These are phyloP conservation scores for Austrofundulus limnaeus DNA, from an alignment of 2,113 vertebrate species.

Conservation along the genomic window DNA sequence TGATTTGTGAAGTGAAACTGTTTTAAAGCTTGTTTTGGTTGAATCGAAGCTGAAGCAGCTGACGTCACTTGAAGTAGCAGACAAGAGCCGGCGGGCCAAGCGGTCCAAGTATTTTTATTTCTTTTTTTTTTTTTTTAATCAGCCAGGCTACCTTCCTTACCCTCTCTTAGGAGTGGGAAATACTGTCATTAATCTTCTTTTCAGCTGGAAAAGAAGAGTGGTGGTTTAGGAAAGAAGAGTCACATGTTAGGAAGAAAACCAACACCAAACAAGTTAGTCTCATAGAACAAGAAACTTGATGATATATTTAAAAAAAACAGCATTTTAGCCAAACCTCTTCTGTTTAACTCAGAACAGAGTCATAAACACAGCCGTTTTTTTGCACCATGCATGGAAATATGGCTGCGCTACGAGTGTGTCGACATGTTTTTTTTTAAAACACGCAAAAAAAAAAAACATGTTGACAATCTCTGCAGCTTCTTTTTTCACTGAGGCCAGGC, in stretches of 20 bases:
- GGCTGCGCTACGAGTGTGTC: slow-evolving; percentile 3
- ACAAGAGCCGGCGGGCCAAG: slow-evolving; percentile 66
- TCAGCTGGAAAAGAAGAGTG: slow-evolving; percentile 76
- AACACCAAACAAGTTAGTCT: slow-evolving; percentile 74
- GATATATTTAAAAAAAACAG: slow-evolving; percentile 14
- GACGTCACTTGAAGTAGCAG: slow-evolving; percentile 69
- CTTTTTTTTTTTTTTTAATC: no score
- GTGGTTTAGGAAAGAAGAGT: slow-evolving; percentile 71
- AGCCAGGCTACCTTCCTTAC: slow-evolving; percentile 78
- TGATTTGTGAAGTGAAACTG: slow-evolving; percentile 9
- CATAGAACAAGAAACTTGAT: slow-evolving; percentile 48
- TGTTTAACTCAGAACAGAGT: slow-evolving; percentile 19
- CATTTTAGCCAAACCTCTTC: slow-evolving; percentile 72
- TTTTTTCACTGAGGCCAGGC: slow-evolving; percentile 23
- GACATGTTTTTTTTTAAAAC: slow-evolving; percentile 35
- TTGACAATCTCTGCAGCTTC: slow-evolving; percentile 9
- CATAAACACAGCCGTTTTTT: slow-evolving; percentile 33
- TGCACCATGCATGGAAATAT: slow-evolving; percentile 45
- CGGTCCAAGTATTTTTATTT: slow-evolving; percentile 47
- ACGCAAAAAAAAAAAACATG: slow-evolving; percentile 35
- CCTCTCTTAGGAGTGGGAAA: slow-evolving; percentile 74
- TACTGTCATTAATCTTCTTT: slow-evolving; percentile 79
- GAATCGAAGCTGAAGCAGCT: slow-evolving; percentile 69
- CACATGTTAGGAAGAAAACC: slow-evolving; percentile 73
- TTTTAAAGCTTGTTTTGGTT: slow-evolving; percentile 13